Evolutionary conservation across 1,140 invertebrate genomes (phyloP), one percentile per base, ranked within the genome.

Genomic region (Cherax destructor): DNA sequence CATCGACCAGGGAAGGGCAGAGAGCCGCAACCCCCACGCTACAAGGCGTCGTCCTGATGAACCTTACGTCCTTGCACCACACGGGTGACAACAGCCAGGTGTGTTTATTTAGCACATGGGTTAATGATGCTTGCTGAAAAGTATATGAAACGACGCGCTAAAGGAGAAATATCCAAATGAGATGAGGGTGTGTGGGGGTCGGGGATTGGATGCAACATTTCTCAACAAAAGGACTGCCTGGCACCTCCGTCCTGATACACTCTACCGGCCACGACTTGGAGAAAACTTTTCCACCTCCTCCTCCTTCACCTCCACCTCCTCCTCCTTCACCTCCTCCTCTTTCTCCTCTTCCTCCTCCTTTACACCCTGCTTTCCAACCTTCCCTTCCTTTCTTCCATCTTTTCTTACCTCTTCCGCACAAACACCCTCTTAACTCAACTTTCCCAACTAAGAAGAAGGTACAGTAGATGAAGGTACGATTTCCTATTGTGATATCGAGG

Each of bases 71-170:
- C 24, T 9, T 10, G 18, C 30, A 61, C 50, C 52, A 16, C 59
- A 91, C 79, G 88, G 88, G 81, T 84, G 88, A 91, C 88, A 91
- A 84, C 69, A 72, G 9, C 21, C 50, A 16, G 24, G 81, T 41
- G 41, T 85, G 88, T 91, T 91, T 91, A 85, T 91, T 91, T 91
- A 91, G 88, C 88, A 84, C 88, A 79, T 91, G 72, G 88, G 88
- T 85, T 91, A 91, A 91, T 91, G 88, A 91, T 77, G 88, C 81
- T 84, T 85, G 88, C 88, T 85, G 88, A 91, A 91, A 91, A 91
- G 88, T 91, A 91, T 91, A 91, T 91, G 88, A 91, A 91, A 91
- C 88, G 88, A 91, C 83, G 88, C 88, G 88, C 88, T 91, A 91
- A 91, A 91, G 88, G 88, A 91, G 88, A 91, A 91, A 91, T 85